Percentiles rank a stretch among this genome's conserved stretches.
phyloP scores from a whole-genome alignment of 2,888 invertebrate species.

The Bursaphelenchus okinawaensis region DNA sequence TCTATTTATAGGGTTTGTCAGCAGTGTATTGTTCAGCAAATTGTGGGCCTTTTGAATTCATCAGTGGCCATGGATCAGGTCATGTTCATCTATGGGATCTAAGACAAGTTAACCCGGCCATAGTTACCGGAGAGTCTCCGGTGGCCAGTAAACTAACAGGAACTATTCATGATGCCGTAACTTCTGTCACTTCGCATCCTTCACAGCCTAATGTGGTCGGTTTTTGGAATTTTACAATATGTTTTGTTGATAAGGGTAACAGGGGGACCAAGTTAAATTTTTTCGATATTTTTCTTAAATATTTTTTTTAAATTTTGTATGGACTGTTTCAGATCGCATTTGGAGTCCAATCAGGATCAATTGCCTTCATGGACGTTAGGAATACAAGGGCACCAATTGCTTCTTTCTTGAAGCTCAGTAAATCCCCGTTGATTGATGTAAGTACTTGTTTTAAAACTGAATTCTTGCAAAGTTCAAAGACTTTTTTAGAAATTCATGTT shows the following conservation, averaged over 20 bases:
- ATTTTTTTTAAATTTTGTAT: no score
- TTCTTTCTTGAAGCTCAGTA: slow-evolving; percentile 20
- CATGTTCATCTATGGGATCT: slow-evolving; percentile 29
- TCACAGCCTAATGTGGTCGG: slow-evolving; percentile 46
- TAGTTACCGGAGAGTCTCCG: slow-evolving; percentile 8
- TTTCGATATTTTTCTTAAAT: background rate
- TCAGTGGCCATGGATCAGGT: slow-evolving; percentile 26
- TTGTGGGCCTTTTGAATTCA: slow-evolving; percentile 20
- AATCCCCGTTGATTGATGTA: slow-evolving; percentile 22
- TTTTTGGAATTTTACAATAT: no score
- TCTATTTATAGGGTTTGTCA: background rate
- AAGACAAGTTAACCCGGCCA: slow-evolving; percentile 8
- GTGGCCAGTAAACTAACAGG: slow-evolving; percentile 17
- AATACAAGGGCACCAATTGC: slow-evolving; percentile 15
- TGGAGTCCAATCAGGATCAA: slow-evolving; percentile 28
- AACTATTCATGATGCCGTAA: slow-evolving; percentile 31
- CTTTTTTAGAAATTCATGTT: no score
- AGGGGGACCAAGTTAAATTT: slow-evolving; percentile 1
- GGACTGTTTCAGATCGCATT: slow-evolving; percentile 30
- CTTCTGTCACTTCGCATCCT: slow-evolving; percentile 42
- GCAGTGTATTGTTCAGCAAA: background rate
- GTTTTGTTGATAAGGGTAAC: no score
- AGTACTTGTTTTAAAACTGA: background rate
- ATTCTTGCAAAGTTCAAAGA: no score
- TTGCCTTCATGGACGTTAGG: slow-evolving; percentile 31